Evolutionary conservation across 2,113 vertebrate species (phyloP).

Genomic region (Myrmophylax atrothorax): DNA sequence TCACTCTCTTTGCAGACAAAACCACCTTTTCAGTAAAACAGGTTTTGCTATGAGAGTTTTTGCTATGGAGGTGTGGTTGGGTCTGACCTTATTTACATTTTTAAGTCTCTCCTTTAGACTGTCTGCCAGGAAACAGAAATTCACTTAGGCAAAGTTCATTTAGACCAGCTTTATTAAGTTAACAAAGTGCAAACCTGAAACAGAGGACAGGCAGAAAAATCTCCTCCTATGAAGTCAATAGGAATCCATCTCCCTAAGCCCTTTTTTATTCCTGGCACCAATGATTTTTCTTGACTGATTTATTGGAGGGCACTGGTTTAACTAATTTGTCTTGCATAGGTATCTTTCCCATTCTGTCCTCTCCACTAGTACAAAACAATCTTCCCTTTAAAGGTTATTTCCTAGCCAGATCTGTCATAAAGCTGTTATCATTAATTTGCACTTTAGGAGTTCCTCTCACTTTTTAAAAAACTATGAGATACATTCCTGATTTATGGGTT

Average conservation of each 20-base stretch:
- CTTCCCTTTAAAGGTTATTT: constrained; percentile 26
- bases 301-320: constrained; percentile 55
- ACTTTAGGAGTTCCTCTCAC: neutral
- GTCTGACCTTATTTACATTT: constrained; percentile 19
- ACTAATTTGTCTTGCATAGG: constrained; percentile 68
- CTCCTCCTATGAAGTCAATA: constrained; percentile 69
- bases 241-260: constrained; percentile 74
- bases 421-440: constrained; percentile 24
- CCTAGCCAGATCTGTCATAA: constrained; percentile 2
- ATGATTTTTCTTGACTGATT: constrained; percentile 73
- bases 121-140: constrained; percentile 54
- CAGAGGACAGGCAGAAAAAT: constrained; percentile 49
- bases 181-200: constrained; percentile 62
- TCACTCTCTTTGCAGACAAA: neutral
- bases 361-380: neutral
- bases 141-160: constrained; percentile 70
- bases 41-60: neutral
- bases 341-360: constrained; percentile 58
- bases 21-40: neutral
- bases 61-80: neutral
- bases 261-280: constrained; percentile 49
- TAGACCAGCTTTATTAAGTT: constrained; percentile 70
- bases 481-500: constrained; percentile 12
- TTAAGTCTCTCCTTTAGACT: constrained; percentile 51
- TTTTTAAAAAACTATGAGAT: constrained; percentile 2